phyloP scores from a whole-genome alignment of 53 echinoderm and acorn worm species.

The Arbacia lixula region DNA sequence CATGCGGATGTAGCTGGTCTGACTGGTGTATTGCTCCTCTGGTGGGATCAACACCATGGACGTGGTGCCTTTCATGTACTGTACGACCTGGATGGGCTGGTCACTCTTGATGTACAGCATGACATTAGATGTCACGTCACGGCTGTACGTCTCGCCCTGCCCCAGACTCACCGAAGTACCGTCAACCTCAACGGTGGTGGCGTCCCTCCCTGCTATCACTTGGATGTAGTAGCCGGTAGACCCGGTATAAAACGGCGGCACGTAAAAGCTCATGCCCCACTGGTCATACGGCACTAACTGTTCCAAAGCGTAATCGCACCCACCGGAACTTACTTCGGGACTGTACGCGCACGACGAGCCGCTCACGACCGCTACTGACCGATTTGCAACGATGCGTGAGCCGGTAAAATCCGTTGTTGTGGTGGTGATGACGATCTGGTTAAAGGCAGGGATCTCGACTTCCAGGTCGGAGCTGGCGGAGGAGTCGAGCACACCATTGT shows the following conservation, averaged over 20 bases:
- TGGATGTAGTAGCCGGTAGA: constrained; percentile 19
- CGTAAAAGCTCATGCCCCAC: constrained; percentile 28
- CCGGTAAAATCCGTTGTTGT: constrained; percentile 32
- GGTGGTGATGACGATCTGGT: constrained; percentile 36
- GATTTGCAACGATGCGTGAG: constrained; percentile 32
- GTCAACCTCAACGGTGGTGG: constrained; percentile 7
- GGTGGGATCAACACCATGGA: constrained; percentile 54
- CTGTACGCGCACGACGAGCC: constrained; percentile 37
- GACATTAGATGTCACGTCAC: constrained; percentile 1
- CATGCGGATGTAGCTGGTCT: constrained; percentile 15
- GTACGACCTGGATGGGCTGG: constrained; percentile 44
- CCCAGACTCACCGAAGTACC: neutral
- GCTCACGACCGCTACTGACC: neutral
- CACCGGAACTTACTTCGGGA: neutral
- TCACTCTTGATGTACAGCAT: constrained; percentile 43
- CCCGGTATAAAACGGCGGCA: constrained; percentile 18
- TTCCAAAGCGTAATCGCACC: constrained; percentile 38
- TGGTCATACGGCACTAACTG: constrained; percentile 35
- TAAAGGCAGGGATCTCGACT: constrained; percentile 14
- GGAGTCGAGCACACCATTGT: neutral
- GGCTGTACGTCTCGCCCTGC: constrained; percentile 1
- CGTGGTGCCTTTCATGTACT: constrained; percentile 11
- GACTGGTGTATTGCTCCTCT: constrained; percentile 36
- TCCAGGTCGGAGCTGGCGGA: neutral
- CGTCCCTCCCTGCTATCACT: constrained; percentile 19